Evolutionary conservation across 2,888 invertebrate genomes (phyloP).

Genomic region (Apamea sordens): DNA sequence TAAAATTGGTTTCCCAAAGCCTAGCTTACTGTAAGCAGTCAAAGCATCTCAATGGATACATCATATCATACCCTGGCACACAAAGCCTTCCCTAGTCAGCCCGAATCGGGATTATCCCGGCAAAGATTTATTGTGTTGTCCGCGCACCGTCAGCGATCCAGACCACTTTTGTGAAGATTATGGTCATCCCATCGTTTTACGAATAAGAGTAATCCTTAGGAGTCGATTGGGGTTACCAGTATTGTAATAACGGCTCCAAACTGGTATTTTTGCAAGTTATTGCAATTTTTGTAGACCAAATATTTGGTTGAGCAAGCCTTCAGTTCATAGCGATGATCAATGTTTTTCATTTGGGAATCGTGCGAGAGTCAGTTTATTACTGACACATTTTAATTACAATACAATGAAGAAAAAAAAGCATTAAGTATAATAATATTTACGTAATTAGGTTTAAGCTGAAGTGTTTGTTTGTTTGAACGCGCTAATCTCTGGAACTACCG

Average conservation of each 20-base stretch:
- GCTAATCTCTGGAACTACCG: no score
- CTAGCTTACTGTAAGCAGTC: conserved; percentile 53
- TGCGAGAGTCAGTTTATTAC: background rate
- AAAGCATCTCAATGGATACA: conserved; percentile 60
- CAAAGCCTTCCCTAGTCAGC: conserved; percentile 69
- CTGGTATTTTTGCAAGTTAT: conserved; percentile 33
- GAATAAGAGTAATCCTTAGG: conserved; percentile 60
- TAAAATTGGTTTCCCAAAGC: conserved; percentile 50
- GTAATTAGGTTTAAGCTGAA: no score
- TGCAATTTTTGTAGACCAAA: conserved; percentile 17
- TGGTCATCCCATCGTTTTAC: conserved; percentile 64
- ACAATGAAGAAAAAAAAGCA: background rate
- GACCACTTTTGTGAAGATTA: conserved; percentile 75
- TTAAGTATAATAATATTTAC: no score
- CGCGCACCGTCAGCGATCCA: conserved; percentile 66
- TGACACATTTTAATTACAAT: background rate
- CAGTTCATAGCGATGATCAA: background rate
- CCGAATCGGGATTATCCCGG: conserved; percentile 75
- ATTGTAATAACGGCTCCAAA: conserved; percentile 50
- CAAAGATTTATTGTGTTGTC: conserved; percentile 78
- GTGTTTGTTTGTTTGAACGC: no score
- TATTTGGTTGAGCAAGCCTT: background rate
- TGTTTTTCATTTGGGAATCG: background rate
- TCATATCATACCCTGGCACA: conserved; percentile 67
- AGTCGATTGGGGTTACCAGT: conserved; percentile 60